phyloP scores from a whole-genome alignment of 2,888 invertebrate species.

The Osmoderma eremita region DNA sequence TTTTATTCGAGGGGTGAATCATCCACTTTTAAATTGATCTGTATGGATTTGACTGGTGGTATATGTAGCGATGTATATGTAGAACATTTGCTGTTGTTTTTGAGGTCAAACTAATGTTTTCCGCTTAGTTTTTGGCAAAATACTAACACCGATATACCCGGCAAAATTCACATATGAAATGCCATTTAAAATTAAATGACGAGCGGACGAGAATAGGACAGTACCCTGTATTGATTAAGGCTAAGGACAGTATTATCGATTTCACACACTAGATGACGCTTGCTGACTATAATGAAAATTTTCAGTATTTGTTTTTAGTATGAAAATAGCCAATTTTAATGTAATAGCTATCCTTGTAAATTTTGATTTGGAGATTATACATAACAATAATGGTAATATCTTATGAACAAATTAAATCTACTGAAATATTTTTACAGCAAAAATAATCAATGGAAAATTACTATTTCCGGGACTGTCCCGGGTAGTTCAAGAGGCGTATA shows the following conservation, averaged over 20 bases:
- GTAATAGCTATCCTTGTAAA: too few relatives aligned
- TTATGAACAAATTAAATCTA: too few relatives aligned
- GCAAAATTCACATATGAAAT: conserved; percentile 24
- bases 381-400: too few relatives aligned
- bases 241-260: not conserved
- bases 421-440: too few relatives aligned
- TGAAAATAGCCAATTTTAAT: too few relatives aligned
- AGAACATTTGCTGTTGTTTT: conserved; percentile 6
- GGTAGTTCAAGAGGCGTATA: too few relatives aligned
- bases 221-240: conserved; percentile 36
- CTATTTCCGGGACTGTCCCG: too few relatives aligned
- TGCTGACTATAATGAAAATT: not conserved
- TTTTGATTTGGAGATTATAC: too few relatives aligned
- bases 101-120: conserved; percentile 25
- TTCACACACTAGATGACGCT: conserved; percentile 25
- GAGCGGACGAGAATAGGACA: conserved; percentile 15
- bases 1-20: conserved; percentile 45
- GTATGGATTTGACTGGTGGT: conserved; percentile 29
- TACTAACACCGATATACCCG: conserved; percentile 25
- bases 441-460: too few relatives aligned
- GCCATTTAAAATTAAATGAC: conserved; percentile 36
- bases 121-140: conserved; percentile 24
- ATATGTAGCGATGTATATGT: not conserved
- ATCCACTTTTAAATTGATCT: conserved; percentile 41
- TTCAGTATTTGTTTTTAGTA: too few relatives aligned